Evolutionary conservation across 2,113 vertebrate genomes (phyloP).

Genomic region (Corythornis cristatus): DNA sequence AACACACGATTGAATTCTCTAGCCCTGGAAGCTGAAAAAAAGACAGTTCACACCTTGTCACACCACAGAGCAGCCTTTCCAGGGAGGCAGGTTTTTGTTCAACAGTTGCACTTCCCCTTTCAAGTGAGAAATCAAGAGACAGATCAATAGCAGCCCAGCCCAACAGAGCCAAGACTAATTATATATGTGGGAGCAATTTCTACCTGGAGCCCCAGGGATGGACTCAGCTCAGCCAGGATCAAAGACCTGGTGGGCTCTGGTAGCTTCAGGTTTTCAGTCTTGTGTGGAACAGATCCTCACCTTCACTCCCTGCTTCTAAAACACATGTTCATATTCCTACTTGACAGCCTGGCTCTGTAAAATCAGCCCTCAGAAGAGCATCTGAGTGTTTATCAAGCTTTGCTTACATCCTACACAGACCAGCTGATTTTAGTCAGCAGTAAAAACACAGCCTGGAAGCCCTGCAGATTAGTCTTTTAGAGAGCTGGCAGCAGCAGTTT

Average conservation of each 20-base stretch:
- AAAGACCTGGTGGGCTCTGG: background rate
- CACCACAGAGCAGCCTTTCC: background rate
- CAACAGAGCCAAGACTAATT: background rate
- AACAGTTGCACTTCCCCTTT: background rate
- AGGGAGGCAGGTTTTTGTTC: background rate
- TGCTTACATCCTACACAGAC: background rate
- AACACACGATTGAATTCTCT: background rate
- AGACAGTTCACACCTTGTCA: background rate
- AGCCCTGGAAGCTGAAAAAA: background rate
- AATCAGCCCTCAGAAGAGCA: background rate
- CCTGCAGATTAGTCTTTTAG: background rate
- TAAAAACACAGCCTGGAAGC: background rate
- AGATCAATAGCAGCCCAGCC: background rate
- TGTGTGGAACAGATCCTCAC: background rate
- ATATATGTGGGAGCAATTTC: background rate
- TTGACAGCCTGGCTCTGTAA: background rate
- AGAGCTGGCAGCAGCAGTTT: background rate
- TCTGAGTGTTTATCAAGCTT: background rate
- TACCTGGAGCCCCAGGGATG: background rate
- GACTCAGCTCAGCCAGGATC: background rate
- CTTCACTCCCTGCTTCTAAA: background rate
- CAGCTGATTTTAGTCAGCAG: background rate
- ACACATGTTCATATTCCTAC: background rate
- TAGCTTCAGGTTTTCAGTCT: background rate
- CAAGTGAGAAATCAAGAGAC: background rate